phyloP scores from a whole-genome alignment of 2,113 vertebrate genomes.

The Podarcis cretensis region DNA sequence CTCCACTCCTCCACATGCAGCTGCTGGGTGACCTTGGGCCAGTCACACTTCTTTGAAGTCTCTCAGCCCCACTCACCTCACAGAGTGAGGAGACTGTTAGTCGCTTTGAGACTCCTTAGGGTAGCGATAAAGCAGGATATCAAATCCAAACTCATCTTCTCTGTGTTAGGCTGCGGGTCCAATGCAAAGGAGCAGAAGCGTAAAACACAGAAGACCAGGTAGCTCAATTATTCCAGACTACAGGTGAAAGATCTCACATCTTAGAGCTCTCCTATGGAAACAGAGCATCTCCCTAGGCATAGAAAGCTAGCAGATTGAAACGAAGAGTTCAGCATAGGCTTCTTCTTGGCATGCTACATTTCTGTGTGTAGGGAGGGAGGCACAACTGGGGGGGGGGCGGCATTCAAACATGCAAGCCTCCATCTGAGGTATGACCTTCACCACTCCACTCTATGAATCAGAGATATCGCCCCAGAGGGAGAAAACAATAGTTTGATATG shows the following conservation, averaged over 20 bases:
- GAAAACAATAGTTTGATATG: background rate
- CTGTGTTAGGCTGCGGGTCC: background rate
- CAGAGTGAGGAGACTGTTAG: no score
- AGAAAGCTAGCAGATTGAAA: background rate
- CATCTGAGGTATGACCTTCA: background rate
- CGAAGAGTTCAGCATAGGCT: background rate
- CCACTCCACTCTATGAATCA: background rate
- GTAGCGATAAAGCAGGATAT: no score
- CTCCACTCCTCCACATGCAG: no score
- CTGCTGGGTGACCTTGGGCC: no score
- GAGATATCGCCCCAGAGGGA: no score
- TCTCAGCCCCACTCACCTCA: no score
- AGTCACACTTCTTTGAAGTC: no score
- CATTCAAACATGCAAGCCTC: background rate
- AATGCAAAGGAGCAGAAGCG: background rate
- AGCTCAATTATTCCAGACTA: background rate
- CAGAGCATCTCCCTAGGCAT: background rate
- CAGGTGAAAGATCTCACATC: background rate
- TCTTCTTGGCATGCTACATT: background rate
- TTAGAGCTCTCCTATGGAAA: background rate
- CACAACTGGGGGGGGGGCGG: background rate
- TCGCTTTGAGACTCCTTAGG: no score
- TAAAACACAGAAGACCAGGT: background rate
- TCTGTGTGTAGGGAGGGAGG: background rate
- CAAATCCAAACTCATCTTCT: no score